Conservation (phyloP, 1,140 invertebrate species). For the Stegodyphus dumicola region DNA sequence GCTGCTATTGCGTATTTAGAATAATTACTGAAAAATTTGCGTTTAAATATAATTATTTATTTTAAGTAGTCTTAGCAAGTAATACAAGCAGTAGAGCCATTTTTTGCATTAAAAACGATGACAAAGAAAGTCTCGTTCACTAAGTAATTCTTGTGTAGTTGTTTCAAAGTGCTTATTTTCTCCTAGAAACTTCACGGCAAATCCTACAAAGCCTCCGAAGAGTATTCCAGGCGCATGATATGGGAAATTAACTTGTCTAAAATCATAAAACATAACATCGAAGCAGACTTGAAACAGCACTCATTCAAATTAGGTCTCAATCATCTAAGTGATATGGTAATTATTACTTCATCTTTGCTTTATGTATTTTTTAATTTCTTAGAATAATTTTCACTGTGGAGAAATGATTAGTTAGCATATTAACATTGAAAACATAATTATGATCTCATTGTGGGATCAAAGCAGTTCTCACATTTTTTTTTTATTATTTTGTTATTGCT, state of each 20-base stretch:
- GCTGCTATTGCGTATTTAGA: no score
- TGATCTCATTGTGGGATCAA: no score
- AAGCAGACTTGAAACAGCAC: conserved; percentile 73
- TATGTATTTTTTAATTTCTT: neutral
- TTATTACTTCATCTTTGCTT: conserved; percentile 24
- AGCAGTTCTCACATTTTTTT: neutral
- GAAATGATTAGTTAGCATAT: no score
- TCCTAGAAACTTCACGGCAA: conserved; percentile 5
- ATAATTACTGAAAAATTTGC: no score
- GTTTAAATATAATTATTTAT: no score
- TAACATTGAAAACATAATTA: no score
- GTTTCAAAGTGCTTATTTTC: neutral
- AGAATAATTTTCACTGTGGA: neutral
- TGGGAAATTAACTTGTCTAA: conserved; percentile 85
- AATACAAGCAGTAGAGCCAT: no score
- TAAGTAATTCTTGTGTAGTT: no score
- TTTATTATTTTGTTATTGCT: neutral
- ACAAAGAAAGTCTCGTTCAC: no score
- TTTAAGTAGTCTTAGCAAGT: no score
- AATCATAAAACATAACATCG: conserved; percentile 84
- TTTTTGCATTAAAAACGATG: no score
- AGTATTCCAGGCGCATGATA: conserved; percentile 78
- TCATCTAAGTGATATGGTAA: conserved; percentile 83
- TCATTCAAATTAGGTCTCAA: conserved; percentile 79
- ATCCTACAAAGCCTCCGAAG: conserved; percentile 69